These are phyloP conservation scores for Acholoe squamosa DNA, from an alignment of 2,888 invertebrate genomes.

Conservation along the genomic window DNA sequence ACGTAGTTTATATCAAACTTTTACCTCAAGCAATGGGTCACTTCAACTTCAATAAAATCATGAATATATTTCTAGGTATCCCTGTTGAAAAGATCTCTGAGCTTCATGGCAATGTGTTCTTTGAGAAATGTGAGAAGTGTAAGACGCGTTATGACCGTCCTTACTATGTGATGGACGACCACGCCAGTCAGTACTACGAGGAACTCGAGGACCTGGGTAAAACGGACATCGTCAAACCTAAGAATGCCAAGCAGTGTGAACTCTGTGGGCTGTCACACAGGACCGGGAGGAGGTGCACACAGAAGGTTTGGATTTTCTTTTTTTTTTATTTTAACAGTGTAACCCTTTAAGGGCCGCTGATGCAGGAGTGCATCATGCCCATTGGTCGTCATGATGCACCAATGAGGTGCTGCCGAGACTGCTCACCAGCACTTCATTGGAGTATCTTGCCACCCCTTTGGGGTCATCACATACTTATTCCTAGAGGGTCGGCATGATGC, in stretches of 20 bases:
- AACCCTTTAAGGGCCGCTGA: no score
- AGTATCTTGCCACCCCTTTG: no score
- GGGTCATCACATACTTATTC: no score
- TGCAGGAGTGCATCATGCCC: no score
- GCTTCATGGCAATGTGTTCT: slow-evolving; percentile 80
- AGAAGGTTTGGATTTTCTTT: slow-evolving; percentile 73
- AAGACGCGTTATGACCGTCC: slow-evolving; percentile 72
- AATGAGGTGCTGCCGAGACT: no score
- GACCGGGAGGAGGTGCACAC: slow-evolving; percentile 77
- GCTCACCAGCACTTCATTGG: no score
- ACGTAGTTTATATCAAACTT: no score
- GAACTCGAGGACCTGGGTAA: slow-evolving; percentile 76
- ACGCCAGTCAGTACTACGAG: slow-evolving; percentile 76
- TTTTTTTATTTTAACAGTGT: no score
- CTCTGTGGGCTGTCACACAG: slow-evolving; percentile 76
- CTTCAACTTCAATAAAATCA: no score
- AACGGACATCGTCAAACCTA: slow-evolving; percentile 73
- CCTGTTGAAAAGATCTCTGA: slow-evolving; percentile 74
- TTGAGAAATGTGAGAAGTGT: slow-evolving; percentile 78
- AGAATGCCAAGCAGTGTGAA: slow-evolving; percentile 74
- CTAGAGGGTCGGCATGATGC: no score
- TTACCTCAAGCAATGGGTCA: no score
- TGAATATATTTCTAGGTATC: slow-evolving; percentile 69
- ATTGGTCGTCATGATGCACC: no score
- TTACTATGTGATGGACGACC: slow-evolving; percentile 77